Evolutionary conservation across 2,797 vertebrate genomes (phyloP).

Genomic region (Petrocephalus sullivani): DNA sequence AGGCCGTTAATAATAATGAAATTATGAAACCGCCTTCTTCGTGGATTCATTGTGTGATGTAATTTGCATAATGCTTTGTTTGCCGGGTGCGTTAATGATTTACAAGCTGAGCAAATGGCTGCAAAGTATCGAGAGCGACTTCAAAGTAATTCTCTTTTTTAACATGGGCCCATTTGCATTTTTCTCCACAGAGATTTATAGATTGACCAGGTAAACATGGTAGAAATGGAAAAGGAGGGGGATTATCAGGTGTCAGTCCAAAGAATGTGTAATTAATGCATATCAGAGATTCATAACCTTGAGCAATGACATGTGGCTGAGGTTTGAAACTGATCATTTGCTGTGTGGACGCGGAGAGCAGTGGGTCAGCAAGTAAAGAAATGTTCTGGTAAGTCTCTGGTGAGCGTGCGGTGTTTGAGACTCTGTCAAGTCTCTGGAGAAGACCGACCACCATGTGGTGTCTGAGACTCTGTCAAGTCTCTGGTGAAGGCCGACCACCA

Average conservation of each 20-base stretch:
- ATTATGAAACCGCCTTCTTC: conserved; percentile 26
- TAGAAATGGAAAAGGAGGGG: conserved; percentile 32
- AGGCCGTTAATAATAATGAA: conserved; percentile 31
- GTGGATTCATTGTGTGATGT: conserved; percentile 39
- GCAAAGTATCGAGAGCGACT: conserved; percentile 46
- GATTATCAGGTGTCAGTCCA: conserved; percentile 43
- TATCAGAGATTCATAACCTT: conserved; percentile 42
- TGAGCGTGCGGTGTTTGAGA: neutral
- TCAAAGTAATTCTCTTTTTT: conserved; percentile 52
- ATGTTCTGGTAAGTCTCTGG: neutral
- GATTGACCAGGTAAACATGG: conserved; percentile 51
- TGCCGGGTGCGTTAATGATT: conserved; percentile 46
- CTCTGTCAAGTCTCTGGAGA: too few relatives aligned
- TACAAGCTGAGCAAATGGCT: conserved; percentile 43
- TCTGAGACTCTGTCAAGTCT: too few relatives aligned
- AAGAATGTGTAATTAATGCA: conserved; percentile 44
- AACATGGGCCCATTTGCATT: conserved; percentile 50
- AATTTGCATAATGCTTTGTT: conserved; percentile 54
- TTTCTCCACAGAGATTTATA: conserved; percentile 36
- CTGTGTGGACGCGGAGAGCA: conserved; percentile 37
- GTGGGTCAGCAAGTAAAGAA: conserved; percentile 13
- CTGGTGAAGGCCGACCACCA: too few relatives aligned
- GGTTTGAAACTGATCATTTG: conserved; percentile 45
- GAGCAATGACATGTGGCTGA: conserved; percentile 43
- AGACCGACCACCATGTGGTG: too few relatives aligned